Conservation (phyloP, 2,113 vertebrate species). For the Conger conger region DNA sequence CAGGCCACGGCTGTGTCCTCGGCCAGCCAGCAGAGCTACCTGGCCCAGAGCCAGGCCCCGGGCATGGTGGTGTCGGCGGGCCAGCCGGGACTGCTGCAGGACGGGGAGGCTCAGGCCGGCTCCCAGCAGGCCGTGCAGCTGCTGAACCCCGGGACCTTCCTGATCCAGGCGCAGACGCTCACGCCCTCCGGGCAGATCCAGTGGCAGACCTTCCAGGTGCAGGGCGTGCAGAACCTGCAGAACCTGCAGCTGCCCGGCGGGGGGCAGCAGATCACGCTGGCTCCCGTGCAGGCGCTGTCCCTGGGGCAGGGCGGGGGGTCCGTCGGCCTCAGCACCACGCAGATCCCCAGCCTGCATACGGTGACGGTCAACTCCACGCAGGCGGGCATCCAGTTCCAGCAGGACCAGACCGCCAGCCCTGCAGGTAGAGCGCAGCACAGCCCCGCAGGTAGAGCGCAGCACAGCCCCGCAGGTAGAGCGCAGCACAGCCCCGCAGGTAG, state of each 20-base stretch:
- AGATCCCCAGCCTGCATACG: conserved; percentile 95
- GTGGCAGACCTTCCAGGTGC: conserved; percentile 99
- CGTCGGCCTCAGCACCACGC: conserved; percentile 81
- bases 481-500: no score
- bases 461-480: no score
- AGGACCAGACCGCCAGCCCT: conserved; percentile 85
- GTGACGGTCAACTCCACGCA: conserved; percentile 96
- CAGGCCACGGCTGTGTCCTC: conserved; percentile 87
- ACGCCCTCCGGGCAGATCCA: conserved; percentile 97
- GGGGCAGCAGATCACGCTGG: conserved; percentile 91
- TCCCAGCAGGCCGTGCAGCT: conserved; percentile 86
- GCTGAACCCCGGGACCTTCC: conserved; percentile 94
- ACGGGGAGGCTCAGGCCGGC: conserved; percentile 86
- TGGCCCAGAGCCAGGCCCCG: conserved; percentile 84
- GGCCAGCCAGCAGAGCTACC: conserved; percentile 83
- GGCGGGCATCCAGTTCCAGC: conserved; percentile 79
- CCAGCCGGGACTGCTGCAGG: conserved; percentile 86
- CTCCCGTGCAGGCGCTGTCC: conserved; percentile 93
- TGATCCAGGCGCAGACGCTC: conserved; percentile 98
- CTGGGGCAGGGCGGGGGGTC: conserved; percentile 85
- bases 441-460: no score
- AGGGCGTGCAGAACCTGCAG: conserved; percentile 97
- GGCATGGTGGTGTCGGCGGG: conserved; percentile 82
- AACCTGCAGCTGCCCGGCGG: conserved; percentile 88
- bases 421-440: conserved; percentile 65